These are phyloP conservation scores for Archips xylosteana DNA, from an alignment of 2,888 invertebrate species.

Conservation along the genomic window DNA sequence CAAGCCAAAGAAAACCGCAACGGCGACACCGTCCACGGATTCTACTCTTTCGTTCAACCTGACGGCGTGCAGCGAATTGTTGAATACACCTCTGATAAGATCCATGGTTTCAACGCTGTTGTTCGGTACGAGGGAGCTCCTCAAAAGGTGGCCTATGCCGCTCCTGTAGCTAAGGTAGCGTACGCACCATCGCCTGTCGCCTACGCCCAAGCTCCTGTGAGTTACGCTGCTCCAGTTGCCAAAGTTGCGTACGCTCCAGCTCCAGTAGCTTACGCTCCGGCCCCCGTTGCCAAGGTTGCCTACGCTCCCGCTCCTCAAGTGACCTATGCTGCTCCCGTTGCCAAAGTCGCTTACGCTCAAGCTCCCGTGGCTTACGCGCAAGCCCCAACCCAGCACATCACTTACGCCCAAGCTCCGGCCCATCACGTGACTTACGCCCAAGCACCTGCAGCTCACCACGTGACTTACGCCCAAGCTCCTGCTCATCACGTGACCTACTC, in stretches of 20 bases:
- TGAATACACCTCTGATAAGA: constrained; percentile 64
- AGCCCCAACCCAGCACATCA: constrained; percentile 30
- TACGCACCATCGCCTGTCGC: constrained; percentile 33
- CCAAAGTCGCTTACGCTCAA: constrained; percentile 35
- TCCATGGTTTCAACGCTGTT: constrained; percentile 76
- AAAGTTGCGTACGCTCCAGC: constrained; percentile 54
- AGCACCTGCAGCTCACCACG: constrained; percentile 38
- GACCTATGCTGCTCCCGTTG: constrained; percentile 43
- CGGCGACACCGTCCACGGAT: constrained; percentile 51
- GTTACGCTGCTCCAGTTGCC: constrained; percentile 47
- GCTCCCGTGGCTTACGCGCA: constrained; percentile 37
- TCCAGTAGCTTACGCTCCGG: constrained; percentile 48
- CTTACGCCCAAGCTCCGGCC: constrained; percentile 47
- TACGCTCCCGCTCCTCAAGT: constrained; percentile 47
- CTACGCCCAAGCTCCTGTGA: constrained; percentile 49
- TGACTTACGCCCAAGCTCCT: constrained; percentile 53
- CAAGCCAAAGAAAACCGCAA: constrained; percentile 52
- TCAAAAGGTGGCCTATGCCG: constrained; percentile 47
- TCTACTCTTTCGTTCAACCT: constrained; percentile 51
- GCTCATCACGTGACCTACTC: constrained; percentile 8
- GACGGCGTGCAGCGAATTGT: constrained; percentile 50
- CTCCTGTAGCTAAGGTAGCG: constrained; percentile 34
- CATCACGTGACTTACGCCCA: constrained; percentile 32
- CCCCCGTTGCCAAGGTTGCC: constrained; percentile 49
- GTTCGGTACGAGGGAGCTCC: constrained; percentile 74